Evolutionary conservation across 2,797 vertebrate species (phyloP).

Genomic region (Gambusia yucatana): DNA sequence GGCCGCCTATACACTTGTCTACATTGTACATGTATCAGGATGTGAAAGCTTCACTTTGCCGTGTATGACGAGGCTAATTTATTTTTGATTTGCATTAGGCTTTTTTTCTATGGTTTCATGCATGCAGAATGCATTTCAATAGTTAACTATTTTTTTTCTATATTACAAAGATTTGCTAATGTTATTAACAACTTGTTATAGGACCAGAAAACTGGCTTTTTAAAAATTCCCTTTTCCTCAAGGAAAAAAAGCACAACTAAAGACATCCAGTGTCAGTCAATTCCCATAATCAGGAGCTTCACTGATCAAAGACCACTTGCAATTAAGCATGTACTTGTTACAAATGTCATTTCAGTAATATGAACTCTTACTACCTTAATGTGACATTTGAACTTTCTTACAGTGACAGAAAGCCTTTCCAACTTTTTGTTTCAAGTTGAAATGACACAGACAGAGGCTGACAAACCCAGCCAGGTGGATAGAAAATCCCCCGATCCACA

Average conservation of each 20-base stretch:
- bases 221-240: background rate
- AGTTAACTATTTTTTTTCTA: background rate
- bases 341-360: constrained; percentile 38
- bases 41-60: too few relatives aligned
- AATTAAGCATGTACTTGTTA: constrained; percentile 11
- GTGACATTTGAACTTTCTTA: constrained; percentile 10
- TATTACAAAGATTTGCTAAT: background rate
- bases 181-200: too few relatives aligned
- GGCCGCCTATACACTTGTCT: background rate
- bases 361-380: constrained; percentile 7
- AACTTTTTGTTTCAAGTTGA: constrained; percentile 19
- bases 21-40: background rate
- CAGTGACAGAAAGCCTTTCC: constrained; percentile 11
- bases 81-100: too few relatives aligned
- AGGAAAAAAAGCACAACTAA: background rate
- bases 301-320: constrained; percentile 32
- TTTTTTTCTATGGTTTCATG: too few relatives aligned
- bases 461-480: constrained; percentile 62
- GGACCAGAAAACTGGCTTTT: background rate
- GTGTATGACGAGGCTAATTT: too few relatives aligned
- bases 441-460: constrained; percentile 60
- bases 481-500: constrained; percentile 32
- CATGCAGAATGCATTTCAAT: too few relatives aligned
- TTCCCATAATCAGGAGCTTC: constrained; percentile 20
- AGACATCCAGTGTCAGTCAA: background rate